These are phyloP conservation scores for Xenopus laevis DNA, from an alignment of 2,113 vertebrate species.

Conservation along the genomic window DNA sequence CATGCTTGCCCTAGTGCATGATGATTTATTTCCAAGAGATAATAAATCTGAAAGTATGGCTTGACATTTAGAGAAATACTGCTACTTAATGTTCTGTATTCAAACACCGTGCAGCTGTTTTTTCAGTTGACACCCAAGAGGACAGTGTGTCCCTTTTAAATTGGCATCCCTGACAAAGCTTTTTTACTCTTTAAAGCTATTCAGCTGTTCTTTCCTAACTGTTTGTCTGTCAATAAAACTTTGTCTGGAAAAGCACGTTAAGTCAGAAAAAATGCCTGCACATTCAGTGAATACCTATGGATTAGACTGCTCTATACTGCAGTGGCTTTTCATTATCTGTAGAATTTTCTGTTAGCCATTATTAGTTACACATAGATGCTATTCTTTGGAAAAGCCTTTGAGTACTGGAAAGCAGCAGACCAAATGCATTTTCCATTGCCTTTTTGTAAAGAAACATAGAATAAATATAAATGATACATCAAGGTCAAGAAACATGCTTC, in stretches of 20 bases:
- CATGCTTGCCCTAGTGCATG: too few species aligned
- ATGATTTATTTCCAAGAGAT: neutral
- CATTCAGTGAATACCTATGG: neutral
- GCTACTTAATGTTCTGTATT: neutral
- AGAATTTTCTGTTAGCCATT: neutral
- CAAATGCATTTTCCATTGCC: too few species aligned
- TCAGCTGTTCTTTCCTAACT: constrained; percentile 15
- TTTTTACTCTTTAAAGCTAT: neutral
- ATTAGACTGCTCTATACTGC: neutral
- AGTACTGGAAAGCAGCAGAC: too few species aligned
- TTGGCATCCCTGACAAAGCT: neutral
- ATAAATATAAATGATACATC: too few species aligned
- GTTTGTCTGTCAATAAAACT: constrained; percentile 1
- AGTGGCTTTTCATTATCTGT: neutral
- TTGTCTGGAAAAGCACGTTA: neutral
- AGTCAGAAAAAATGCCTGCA: neutral
- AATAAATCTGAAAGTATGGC: neutral
- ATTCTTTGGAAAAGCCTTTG: neutral
- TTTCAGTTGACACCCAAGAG: neutral
- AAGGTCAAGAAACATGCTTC: too few species aligned
- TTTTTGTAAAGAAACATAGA: too few species aligned
- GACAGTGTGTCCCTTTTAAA: constrained; percentile 4
- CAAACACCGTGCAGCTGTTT: neutral
- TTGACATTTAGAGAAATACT: neutral
- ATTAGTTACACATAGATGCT: neutral